Conservation (phyloP, 2,113 vertebrate genomes). For the Passer domesticus region DNA sequence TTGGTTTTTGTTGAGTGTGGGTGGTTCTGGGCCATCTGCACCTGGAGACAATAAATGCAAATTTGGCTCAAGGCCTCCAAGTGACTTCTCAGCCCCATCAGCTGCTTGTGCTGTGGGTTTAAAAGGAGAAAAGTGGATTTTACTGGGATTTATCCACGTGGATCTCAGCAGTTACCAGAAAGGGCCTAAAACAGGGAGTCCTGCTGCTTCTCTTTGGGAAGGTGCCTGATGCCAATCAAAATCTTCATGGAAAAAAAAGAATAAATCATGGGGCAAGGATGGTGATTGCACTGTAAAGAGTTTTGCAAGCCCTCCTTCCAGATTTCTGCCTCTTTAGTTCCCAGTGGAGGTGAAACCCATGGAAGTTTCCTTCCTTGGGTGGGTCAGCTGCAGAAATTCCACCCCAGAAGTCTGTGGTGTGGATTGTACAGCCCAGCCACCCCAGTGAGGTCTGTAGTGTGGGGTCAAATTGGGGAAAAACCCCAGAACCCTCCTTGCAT, state of each 20-base stretch:
- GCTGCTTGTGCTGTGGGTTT: not conserved
- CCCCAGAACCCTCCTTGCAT: rapidly evolving
- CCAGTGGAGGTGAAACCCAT: not conserved
- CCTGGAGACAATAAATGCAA: not conserved
- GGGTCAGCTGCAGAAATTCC: not conserved
- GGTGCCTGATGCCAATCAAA: not conserved
- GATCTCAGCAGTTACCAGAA: not conserved
- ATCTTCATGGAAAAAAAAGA: not conserved
- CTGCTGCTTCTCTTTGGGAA: not conserved
- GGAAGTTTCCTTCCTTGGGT: not conserved
- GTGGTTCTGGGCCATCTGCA: not conserved
- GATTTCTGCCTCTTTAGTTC: not conserved
- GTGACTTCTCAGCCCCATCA: not conserved
- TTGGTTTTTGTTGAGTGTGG: not conserved
- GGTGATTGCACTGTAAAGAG: not conserved
- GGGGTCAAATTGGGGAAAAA: not conserved
- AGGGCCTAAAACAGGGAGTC: rapidly evolving
- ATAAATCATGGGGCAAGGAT: not conserved
- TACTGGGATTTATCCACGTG: not conserved
- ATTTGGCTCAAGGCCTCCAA: not conserved
- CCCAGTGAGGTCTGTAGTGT: not conserved
- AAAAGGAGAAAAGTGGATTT: not conserved
- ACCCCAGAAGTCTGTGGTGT: too few species aligned
- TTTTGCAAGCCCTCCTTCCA: not conserved
- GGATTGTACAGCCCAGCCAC: not conserved